Evolutionary conservation across 2,797 vertebrate species (phyloP), one percentile per base, ranked within the genome.

Genomic region (Pachyuromys duprasi): DNA sequence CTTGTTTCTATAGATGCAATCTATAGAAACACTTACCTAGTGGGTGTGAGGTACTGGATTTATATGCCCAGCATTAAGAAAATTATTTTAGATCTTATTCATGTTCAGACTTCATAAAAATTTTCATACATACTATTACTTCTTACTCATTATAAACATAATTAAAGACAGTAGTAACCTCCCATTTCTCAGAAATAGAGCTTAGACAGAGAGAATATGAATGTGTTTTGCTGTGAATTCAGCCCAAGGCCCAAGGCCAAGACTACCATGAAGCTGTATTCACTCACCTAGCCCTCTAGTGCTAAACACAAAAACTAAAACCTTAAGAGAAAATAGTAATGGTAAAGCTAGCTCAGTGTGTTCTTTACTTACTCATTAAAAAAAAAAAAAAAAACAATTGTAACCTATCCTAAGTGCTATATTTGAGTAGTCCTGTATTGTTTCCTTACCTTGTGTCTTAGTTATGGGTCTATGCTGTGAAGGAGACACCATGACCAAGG

Each of bases 101-200:
- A 74, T 93, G 94, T 92, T 93, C 53, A 90, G 24, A n/a, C 90
- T 33, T 90, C 13, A 2, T 83, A n/a, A 53, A 93, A 53, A n/a
- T 86, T n/a, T 72, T 78, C 28, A n/a, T n/a, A 65, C 13, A 39
- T 88, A n/a, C 45, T 55, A 78, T 93, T 93, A 84, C 79, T 90
- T 93, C 45, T 90, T 42, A 82, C 22, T 33, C 31, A 53, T 74
- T 88, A 18, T 45, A 84, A 67, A 69, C 55, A 28, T 7, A 94
- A 75, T 33, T 80, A 70, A 88, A 90, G 72, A 78, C 6, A 20
- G 13, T 94, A 20, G 13, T 94, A 60, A 67, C 89, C 96, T 88
- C 22, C 49, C 24, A 36, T 53, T 92, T 94, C 31, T 88, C 49
- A 84, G 33, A 88, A 39, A 7, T 53, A 90, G 26, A 93, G 42